phyloP scores from a whole-genome alignment of 2,113 vertebrate genomes.

The Python bivittatus region DNA sequence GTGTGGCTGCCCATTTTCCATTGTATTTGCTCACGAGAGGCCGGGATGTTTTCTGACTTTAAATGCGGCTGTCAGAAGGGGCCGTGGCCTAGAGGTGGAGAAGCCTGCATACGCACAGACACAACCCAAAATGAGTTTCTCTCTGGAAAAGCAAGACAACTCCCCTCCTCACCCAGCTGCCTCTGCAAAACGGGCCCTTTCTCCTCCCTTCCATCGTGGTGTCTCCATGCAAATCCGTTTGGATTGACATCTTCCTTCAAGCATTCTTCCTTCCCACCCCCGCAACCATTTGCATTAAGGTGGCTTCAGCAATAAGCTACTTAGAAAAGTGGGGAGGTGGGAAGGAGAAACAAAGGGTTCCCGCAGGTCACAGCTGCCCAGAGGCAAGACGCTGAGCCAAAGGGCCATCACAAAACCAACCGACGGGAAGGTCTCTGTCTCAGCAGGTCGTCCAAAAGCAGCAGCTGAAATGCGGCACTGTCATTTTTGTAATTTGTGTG shows the following conservation, averaged over 20 bases:
- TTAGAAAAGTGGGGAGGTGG: background rate
- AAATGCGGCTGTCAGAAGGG: background rate
- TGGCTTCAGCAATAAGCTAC: background rate
- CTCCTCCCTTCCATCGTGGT: background rate
- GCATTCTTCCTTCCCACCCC: slow-evolving; percentile 35
- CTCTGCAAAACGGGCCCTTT: background rate
- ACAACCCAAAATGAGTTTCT: background rate
- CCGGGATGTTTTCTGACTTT: background rate
- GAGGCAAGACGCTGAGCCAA: slow-evolving; percentile 23
- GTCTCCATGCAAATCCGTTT: background rate
- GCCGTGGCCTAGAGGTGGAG: background rate
- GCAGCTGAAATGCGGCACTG: slow-evolving; percentile 13
- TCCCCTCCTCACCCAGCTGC: background rate
- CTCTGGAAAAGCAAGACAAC: background rate
- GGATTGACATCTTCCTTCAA: slow-evolving; percentile 65
- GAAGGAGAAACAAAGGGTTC: accelerated
- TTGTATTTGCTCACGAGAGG: background rate
- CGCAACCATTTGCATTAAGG: slow-evolving; percentile 38
- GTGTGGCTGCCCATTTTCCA: background rate
- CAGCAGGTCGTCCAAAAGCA: background rate
- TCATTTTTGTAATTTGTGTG: background rate
- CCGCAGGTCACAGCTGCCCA: accelerated
- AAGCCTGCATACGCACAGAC: background rate
- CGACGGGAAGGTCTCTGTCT: background rate
- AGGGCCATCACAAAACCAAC: background rate